Evolutionary conservation across 2,888 invertebrate genomes (phyloP).

Genomic region (Metacarcinus magister): DNA sequence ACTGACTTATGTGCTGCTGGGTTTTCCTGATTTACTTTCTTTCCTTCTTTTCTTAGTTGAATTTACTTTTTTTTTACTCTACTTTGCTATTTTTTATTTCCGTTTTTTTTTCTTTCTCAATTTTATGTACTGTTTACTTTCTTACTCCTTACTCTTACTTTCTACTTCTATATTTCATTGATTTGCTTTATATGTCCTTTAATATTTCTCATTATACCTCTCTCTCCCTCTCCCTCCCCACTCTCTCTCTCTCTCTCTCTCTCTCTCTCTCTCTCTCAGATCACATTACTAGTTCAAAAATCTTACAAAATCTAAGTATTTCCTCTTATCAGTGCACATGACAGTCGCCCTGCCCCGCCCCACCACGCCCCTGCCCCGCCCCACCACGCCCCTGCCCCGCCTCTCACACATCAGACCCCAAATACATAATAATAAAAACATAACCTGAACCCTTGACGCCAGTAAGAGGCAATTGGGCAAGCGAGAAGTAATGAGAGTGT

Average conservation of each 20-base stretch:
- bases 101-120: no score
- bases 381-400: not conserved
- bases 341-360: not conserved
- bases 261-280: slow-evolving; percentile 18
- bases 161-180: no score
- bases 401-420: not conserved
- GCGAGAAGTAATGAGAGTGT: not conserved
- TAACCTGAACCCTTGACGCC: not conserved
- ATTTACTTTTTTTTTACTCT: not conserved
- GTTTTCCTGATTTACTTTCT: not conserved
- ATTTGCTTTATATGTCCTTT: not conserved
- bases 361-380: not conserved
- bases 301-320: not conserved
- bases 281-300: not conserved
- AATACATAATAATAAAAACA: not conserved
- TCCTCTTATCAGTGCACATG: not conserved
- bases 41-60: not conserved
- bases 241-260: slow-evolving; percentile 28
- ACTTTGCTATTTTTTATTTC: no score
- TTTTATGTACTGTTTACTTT: not conserved
- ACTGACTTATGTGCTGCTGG: not conserved
- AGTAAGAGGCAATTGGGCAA: not conserved
- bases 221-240: not conserved
- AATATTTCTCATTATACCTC: not conserved
- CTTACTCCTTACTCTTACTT: no score